These are phyloP conservation scores for Norana najaformis DNA, from an alignment of 2,888 invertebrate genomes.

Conservation along the genomic window DNA sequence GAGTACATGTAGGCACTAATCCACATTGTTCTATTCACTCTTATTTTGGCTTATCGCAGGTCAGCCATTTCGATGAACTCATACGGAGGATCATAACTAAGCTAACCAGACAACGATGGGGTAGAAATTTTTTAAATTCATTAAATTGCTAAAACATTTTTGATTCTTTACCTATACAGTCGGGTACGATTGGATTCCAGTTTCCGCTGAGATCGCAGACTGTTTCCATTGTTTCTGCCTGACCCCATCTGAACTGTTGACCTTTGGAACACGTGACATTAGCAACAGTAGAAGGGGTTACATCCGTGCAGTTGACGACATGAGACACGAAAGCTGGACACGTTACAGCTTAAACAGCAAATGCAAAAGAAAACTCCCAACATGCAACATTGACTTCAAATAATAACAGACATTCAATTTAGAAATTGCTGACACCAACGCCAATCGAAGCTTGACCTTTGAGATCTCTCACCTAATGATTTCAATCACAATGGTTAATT, in stretches of 20 bases:
- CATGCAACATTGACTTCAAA: background rate
- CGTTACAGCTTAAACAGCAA: background rate
- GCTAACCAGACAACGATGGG: too few relatives aligned
- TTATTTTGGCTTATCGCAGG: too few relatives aligned
- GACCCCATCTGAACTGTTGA: background rate
- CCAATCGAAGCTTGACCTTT: too few relatives aligned
- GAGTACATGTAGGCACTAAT: too few relatives aligned
- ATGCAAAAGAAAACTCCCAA: background rate
- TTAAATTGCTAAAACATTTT: too few relatives aligned
- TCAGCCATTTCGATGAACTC: too few relatives aligned
- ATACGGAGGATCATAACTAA: too few relatives aligned
- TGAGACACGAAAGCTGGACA: background rate
- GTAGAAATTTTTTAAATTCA: too few relatives aligned
- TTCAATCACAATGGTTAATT: too few relatives aligned
- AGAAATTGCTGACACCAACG: too few relatives aligned
- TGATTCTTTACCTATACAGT: conserved; percentile 22
- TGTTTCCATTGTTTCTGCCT: background rate
- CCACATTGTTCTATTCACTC: too few relatives aligned
- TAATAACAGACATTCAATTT: background rate
- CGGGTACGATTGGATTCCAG: conserved; percentile 27
- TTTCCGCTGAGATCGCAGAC: conserved; percentile 8
- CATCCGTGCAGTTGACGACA: background rate
- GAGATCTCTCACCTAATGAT: too few relatives aligned
- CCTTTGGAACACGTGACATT: background rate
- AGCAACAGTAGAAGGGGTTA: background rate